Evolutionary conservation across 2,888 invertebrate genomes (phyloP).

Genomic region (Lamellibrachia columna): DNA sequence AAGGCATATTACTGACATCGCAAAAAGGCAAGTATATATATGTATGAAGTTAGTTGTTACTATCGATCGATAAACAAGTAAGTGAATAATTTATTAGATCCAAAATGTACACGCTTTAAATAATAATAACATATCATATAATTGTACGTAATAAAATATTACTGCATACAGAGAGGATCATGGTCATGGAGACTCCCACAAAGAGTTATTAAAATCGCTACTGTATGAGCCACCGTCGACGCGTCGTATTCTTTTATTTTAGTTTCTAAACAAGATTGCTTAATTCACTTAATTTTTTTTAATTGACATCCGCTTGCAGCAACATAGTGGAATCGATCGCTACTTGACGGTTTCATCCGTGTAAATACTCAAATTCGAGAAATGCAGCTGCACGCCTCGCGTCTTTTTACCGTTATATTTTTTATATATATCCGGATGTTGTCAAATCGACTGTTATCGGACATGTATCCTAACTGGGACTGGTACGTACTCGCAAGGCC

Average conservation of each 20-base stretch:
- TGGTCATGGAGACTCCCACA: no score
- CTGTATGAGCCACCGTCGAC: no score
- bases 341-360: background rate
- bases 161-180: no score
- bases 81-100: no score
- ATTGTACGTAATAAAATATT: no score
- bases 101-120: no score
- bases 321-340: background rate
- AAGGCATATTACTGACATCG: background rate
- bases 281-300: background rate
- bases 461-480: background rate
- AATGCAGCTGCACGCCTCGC: background rate
- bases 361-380: background rate
- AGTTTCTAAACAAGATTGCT: background rate
- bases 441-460: background rate
- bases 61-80: no score
- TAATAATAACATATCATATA: no score
- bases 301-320: background rate
- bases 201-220: background rate
- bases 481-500: no score
- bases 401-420: background rate
- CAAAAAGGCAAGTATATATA: background rate
- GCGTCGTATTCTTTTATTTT: background rate
- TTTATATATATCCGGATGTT: slow-evolving; percentile 3
- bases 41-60: no score